A percentile compares a stretch with the other conserved stretches of the same genome.
Evolutionary conservation across 2,888 invertebrate species (phyloP).

Genomic region (Chrysopilus asiliformis): DNA sequence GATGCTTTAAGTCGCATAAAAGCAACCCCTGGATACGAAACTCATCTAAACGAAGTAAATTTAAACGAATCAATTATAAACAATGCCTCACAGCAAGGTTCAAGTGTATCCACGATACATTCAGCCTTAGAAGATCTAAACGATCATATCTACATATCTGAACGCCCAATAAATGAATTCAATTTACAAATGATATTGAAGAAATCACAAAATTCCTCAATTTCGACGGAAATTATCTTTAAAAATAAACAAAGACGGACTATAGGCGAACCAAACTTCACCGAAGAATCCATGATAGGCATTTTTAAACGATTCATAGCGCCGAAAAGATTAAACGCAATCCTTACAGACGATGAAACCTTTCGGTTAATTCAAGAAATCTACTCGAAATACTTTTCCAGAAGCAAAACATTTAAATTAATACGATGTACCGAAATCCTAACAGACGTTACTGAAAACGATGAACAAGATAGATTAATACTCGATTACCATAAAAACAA

Average conservation of each 20-base stretch:
- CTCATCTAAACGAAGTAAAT: conserved; percentile 2
- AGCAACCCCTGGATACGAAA: background rate
- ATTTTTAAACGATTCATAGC: conserved; percentile 14
- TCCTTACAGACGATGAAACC: conserved; percentile 14
- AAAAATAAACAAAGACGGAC: conserved; percentile 14
- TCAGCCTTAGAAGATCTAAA: conserved; percentile 13
- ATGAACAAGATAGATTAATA: conserved; percentile 9
- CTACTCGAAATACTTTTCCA: conserved; percentile 6
- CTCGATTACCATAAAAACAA: conserved; percentile 7
- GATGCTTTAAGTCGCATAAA: conserved; percentile 11
- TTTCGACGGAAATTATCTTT: conserved; percentile 10
- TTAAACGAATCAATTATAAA: conserved; percentile 2
- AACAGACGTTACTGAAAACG: conserved; percentile 4
- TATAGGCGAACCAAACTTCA: conserved; percentile 9
- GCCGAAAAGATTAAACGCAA: conserved; percentile 15
- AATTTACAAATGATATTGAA: conserved; percentile 10
- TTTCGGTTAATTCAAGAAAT: conserved; percentile 14
- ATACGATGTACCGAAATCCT: conserved; percentile 3
- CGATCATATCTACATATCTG: conserved; percentile 17
- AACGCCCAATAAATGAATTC: conserved; percentile 17
- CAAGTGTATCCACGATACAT: conserved; percentile 12
- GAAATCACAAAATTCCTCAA: conserved; percentile 6
- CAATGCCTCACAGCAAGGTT: background rate
- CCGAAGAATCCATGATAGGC: conserved; percentile 10
- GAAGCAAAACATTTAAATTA: conserved; percentile 1